These are phyloP conservation scores for Zoanthus sansibaricus DNA, from an alignment of 92 coral and sea anemone species.

Conservation along the genomic window DNA sequence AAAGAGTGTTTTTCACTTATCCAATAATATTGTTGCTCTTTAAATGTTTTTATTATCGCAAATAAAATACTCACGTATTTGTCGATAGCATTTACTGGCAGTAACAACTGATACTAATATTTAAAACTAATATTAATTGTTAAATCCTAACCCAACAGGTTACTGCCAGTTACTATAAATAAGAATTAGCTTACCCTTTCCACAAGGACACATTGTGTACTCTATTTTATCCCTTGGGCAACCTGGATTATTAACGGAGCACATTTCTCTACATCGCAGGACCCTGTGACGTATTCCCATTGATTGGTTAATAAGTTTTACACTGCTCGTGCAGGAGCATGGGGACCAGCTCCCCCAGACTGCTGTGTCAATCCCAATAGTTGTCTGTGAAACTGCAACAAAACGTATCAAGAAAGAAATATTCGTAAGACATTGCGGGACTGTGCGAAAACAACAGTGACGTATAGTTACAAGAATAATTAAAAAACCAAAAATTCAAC, in stretches of 20 bases:
- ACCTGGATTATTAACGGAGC: slow-evolving; percentile 22
- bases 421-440: background rate
- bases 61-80: too few species aligned
- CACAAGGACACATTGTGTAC: slow-evolving; percentile 56
- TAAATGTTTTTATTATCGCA: too few species aligned
- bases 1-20: too few species aligned
- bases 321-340: slow-evolving; percentile 60
- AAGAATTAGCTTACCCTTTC: slow-evolving; percentile 7
- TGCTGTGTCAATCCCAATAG: background rate
- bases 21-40: too few species aligned
- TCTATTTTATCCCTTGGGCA: slow-evolving; percentile 68
- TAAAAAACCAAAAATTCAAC: background rate
- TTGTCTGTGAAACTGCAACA: background rate
- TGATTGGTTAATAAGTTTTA: slow-evolving; percentile 46
- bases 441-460: background rate
- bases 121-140: too few species aligned
- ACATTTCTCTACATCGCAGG: slow-evolving; percentile 61
- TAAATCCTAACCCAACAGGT: too few species aligned
- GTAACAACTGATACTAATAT: too few species aligned
- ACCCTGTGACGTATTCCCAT: slow-evolving; percentile 70
- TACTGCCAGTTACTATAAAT: too few species aligned
- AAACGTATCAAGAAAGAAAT: background rate
- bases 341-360: slow-evolving; percentile 78
- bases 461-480: background rate
- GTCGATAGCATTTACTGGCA: too few species aligned